Base-by-base conservation (phyloP, 2,113 vertebrate genomes). In the Urocolius indicus region DNA sequence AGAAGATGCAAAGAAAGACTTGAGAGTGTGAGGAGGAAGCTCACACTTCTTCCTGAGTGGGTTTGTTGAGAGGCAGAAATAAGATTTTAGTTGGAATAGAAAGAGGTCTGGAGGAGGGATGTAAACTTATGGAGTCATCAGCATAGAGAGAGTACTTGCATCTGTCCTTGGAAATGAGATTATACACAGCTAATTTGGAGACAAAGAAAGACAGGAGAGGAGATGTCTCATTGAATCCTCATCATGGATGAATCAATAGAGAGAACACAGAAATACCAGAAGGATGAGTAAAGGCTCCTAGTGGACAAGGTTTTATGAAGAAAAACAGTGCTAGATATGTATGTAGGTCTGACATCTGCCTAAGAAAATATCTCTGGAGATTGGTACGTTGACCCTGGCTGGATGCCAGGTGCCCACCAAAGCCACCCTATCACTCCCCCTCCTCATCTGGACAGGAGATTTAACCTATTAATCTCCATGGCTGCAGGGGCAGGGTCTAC, bases 151-250 rank as follows among this genome's bases (percentile, higher is more conserved):
- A 73, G 27, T 32, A 66, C 15, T 69, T 74, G 22, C 59, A 87
- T 94, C 55, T 73, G 58, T 65, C 54, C 55, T 87, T 73, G 66
- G 10, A 84, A 94, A 79, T 91, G 74, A 87, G 74, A 87, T 93
- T 73, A 76, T 72, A 73, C 19, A 79, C 38, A 73, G n/a, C 16
- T 91, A 82, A 75, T 76, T 36, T 16, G 58, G 54, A 75, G 77
- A 74, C 63, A 91, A 85, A 66, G 62, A 79, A 43, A 10, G 2
- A 32, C 29, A 54, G 16, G n/a, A 87, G 23, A 79, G 68, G 49
- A 81, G 16, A 32, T 22, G 27, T 45, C n/a, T 87, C 26, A 36
- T 9, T 52, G 57, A 93, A 73, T 68, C 66, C 27, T 81, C 27
- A 26, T 81, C 27, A 26, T 59, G 34, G 62, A 61, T 63, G 13